These are phyloP conservation scores for Noctua comes DNA, from an alignment of 2,888 invertebrate genomes.

Conservation along the genomic window DNA sequence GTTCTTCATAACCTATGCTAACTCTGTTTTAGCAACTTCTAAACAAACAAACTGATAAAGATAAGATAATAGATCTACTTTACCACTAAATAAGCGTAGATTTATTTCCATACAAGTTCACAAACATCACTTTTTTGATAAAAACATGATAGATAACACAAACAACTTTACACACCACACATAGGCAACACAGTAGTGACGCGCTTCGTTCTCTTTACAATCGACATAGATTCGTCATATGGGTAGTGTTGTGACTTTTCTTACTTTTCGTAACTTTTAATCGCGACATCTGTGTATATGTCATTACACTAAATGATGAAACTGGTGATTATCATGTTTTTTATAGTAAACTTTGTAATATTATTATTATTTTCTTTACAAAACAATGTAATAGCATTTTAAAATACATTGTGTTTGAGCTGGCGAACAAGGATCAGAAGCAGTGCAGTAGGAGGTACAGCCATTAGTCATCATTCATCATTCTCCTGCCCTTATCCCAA, in stretches of 20 bases:
- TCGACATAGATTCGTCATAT: constrained; percentile 57
- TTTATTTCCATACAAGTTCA: constrained; percentile 83
- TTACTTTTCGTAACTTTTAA: constrained; percentile 4
- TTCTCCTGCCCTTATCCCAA: too few relatives aligned
- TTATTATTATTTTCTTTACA: too few relatives aligned
- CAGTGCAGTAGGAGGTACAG: neutral
- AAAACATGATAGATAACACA: constrained; percentile 89
- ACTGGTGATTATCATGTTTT: neutral
- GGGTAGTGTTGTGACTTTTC: constrained; percentile 60
- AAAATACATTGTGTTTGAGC: neutral
- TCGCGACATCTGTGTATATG: constrained; percentile 52
- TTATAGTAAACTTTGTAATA: neutral
- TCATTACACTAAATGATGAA: neutral
- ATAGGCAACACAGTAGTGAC: constrained; percentile 80
- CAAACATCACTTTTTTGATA: constrained; percentile 89
- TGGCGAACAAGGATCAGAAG: neutral
- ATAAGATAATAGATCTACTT: constrained; percentile 84
- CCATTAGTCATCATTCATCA: too few relatives aligned
- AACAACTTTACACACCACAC: constrained; percentile 82
- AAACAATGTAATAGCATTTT: neutral
- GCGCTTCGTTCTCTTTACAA: constrained; percentile 51
- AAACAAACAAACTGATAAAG: constrained; percentile 77
- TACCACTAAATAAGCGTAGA: constrained; percentile 86
- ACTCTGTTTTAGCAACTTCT: constrained; percentile 72
- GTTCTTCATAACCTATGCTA: constrained; percentile 84